Evolutionary conservation across 2,888 invertebrate genomes (phyloP), one percentile per base, ranked within the genome.

Genomic region (Ommatoiulus sabulosus): DNA sequence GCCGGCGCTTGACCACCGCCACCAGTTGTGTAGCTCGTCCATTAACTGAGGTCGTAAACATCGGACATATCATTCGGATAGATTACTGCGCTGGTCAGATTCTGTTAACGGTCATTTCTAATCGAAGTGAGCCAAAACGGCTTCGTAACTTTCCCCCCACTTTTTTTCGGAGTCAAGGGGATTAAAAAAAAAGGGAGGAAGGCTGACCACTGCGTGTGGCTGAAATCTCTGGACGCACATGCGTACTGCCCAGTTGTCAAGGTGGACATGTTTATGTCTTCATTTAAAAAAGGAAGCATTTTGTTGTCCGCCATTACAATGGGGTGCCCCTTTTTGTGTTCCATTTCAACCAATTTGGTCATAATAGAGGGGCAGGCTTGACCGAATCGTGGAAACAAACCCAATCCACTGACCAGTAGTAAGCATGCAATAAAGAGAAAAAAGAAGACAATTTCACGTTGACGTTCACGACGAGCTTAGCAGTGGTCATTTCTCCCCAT

Each of bases 21-120:
- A 20, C 63, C 63, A 63, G 63, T 63, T 63, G 63, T 63, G 63
- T 20, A 63, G 20, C 7, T 63, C 63, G n/a, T 20, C 63, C 63
- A 63, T 63, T 63, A 20, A 20, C 63, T 3, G 0, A n/a, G 63
- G 20, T 63, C 63, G 63, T 63, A 63, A 63, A 63, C 63, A 63
- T 63, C 20, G 63, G 15, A 63, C 20, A 20, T 63, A 63, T 63
- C 63, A 52, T 63, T 63, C 20, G 20, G 20, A 20, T 1, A 63
- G 63, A 63, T 63, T 63, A 63, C 63, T 63, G 63, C n/a, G n/a
- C 63, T 63, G 63, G 63, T 63, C 63, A 63, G 63, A 63, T 63
- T 63, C 63, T n/a, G 63, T 63, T 63, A 20, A 63, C 63, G 63
- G 63, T 63, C 63, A 63, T 63, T 63, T 20, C 20, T 10, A 63